These are phyloP conservation scores for Podilymbus podiceps DNA, from an alignment of 2,113 vertebrate genomes.

Conservation along the genomic window DNA sequence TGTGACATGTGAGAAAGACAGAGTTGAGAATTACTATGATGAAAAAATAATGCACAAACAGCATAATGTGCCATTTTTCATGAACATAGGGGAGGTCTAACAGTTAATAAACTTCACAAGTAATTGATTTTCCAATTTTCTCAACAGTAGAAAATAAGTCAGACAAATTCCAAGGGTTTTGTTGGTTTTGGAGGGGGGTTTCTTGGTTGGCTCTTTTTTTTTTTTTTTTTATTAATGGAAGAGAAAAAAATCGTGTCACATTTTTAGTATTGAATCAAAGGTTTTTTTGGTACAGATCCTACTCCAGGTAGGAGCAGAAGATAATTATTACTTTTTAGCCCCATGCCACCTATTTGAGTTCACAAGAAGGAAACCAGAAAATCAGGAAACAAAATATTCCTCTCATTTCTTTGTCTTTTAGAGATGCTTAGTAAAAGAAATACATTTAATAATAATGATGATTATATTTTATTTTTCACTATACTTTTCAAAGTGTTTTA, in stretches of 20 bases:
- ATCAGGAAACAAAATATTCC: not conserved
- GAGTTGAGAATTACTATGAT: not conserved
- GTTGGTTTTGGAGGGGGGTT: too few species aligned
- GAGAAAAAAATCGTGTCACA: too few species aligned
- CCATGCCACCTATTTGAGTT: not conserved
- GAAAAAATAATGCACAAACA: not conserved
- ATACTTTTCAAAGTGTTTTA: not conserved
- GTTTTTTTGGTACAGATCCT: not conserved
- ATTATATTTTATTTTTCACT: not conserved
- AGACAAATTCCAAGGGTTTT: not conserved
- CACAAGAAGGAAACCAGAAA: not conserved
- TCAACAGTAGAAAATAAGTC: not conserved
- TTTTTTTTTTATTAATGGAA: too few species aligned
- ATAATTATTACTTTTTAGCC: not conserved
- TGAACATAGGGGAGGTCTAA: not conserved
- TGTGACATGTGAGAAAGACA: not conserved
- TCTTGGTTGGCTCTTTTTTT: too few species aligned
- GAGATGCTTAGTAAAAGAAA: not conserved
- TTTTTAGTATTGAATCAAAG: not conserved
- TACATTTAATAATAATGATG: not conserved
- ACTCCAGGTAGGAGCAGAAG: not conserved
- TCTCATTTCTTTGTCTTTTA: not conserved
- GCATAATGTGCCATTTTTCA: not conserved
- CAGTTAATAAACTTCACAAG: not conserved
- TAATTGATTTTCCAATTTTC: not conserved